Conservation (phyloP, 2,888 invertebrate genomes). For the Achlya flavicornis region DNA sequence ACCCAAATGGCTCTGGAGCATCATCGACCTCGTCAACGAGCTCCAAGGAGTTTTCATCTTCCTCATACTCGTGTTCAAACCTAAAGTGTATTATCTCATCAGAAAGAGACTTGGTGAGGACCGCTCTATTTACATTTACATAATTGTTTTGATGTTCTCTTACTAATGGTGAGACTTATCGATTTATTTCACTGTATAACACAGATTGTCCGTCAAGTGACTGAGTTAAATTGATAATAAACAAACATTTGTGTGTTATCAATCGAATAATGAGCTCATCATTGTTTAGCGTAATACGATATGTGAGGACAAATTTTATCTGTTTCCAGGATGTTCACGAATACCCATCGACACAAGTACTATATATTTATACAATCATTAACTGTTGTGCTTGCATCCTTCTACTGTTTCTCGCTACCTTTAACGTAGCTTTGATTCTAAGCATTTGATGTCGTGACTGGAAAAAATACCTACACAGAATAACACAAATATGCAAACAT, state of each 20-base stretch:
- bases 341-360: slow-evolving; percentile 76
- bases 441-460: neutral
- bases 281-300: slow-evolving; percentile 11
- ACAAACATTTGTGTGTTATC: neutral
- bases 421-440: slow-evolving; percentile 46
- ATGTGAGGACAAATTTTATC: slow-evolving; percentile 41
- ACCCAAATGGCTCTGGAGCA: slow-evolving; percentile 77
- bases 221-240: slow-evolving; percentile 3
- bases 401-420: slow-evolving; percentile 40
- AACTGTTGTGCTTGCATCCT: slow-evolving; percentile 33
- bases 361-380: slow-evolving; percentile 27
- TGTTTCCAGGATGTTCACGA: slow-evolving; percentile 77
- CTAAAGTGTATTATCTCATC: slow-evolving; percentile 85
- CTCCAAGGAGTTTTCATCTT: slow-evolving; percentile 90
- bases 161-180: neutral
- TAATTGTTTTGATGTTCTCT: no score
- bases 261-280: neutral
- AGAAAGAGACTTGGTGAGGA: slow-evolving; percentile 82
- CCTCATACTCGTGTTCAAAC: slow-evolving; percentile 88
- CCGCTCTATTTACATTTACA: neutral
- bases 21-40: slow-evolving; percentile 87
- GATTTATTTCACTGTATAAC: neutral
- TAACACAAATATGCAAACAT: neutral
- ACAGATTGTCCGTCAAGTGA: neutral
- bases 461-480: neutral